Evolutionary conservation across 2,797 vertebrate species (phyloP).

Genomic region (Acomys russatus): DNA sequence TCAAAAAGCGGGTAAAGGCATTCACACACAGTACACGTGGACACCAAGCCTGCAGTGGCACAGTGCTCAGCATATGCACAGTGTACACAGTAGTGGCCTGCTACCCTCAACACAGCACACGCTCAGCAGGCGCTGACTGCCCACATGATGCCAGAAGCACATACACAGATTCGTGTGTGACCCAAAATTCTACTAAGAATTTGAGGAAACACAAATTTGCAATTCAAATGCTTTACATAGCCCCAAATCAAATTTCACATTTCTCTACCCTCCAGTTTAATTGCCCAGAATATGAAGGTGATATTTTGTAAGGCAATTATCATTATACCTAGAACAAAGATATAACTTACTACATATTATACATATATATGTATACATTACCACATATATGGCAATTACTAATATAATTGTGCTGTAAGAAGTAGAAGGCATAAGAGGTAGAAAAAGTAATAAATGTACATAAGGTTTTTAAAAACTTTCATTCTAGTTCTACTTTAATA

Average conservation of each 20-base stretch:
- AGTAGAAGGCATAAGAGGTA: not conserved
- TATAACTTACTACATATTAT: constrained; percentile 1
- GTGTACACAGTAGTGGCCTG: not conserved
- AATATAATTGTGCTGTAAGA: not conserved
- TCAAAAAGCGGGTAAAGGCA: not conserved
- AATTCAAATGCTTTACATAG: constrained; percentile 43
- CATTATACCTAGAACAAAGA: not conserved
- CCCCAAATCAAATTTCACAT: constrained; percentile 37
- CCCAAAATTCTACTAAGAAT: constrained; percentile 23
- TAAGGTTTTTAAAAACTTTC: constrained; percentile 20
- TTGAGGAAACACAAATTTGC: not conserved
- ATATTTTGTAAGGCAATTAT: constrained; percentile 8
- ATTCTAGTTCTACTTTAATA: constrained; percentile 44
- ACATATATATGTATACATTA: not conserved
- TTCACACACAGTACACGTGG: not conserved
- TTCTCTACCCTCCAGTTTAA: not conserved
- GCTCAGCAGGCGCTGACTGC: not conserved
- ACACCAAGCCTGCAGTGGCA: not conserved
- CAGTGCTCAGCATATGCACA: not conserved
- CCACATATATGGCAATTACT: not conserved
- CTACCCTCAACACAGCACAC: not conserved
- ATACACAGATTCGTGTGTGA: constrained; percentile 16
- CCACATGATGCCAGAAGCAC: not conserved
- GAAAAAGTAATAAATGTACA: constrained; percentile 30
- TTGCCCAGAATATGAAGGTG: constrained; percentile 44